These are phyloP conservation scores for Halictus ligatus DNA, from an alignment of 2,888 invertebrate genomes.

Conservation along the genomic window DNA sequence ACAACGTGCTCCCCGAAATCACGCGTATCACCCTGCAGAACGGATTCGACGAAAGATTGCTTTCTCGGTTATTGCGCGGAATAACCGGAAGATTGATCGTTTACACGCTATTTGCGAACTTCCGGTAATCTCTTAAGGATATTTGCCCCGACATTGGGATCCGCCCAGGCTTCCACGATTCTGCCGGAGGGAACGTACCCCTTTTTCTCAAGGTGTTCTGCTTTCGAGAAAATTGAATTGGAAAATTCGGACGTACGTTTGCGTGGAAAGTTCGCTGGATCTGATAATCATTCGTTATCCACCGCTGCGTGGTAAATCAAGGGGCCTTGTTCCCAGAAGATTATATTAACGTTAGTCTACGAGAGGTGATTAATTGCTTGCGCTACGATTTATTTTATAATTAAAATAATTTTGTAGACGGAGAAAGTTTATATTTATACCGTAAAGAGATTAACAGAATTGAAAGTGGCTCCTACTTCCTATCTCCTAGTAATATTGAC, in stretches of 20 bases:
- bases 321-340: not conserved
- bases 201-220: not conserved
- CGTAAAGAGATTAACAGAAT: too few relatives aligned
- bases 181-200: not conserved
- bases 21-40: not conserved
- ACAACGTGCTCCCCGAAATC: not conserved
- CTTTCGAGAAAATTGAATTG: not conserved
- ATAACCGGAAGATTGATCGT: constrained; percentile 8
- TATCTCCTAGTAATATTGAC: too few relatives aligned
- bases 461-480: too few relatives aligned
- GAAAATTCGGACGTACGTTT: not conserved
- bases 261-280: not conserved
- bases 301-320: not conserved
- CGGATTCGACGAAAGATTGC: not conserved
- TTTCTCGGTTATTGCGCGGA: constrained; percentile 7
- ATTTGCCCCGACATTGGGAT: not conserved
- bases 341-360: too few relatives aligned
- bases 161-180: too few relatives aligned
- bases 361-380: too few relatives aligned
- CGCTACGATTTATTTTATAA: too few relatives aligned
- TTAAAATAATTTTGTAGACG: too few relatives aligned
- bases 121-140: constrained; percentile 4
- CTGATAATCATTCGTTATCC: not conserved
- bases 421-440: too few relatives aligned
- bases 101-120: not conserved